A percentile compares a stretch with the other conserved stretches of the same genome.
phyloP scores from a whole-genome alignment of 2,797 vertebrate species.

The Clamator glandarius region DNA sequence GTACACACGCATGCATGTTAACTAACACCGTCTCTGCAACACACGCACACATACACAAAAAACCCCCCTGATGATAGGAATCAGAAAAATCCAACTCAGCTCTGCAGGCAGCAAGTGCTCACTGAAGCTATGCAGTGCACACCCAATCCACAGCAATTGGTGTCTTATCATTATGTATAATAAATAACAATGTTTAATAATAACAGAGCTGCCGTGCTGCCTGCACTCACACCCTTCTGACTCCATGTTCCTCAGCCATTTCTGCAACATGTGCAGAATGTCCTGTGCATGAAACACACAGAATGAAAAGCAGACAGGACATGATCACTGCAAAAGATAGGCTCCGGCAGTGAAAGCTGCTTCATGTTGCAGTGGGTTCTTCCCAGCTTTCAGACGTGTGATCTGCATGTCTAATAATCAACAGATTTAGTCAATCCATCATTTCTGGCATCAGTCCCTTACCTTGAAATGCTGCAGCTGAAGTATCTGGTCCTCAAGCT shows the following conservation, averaged over 20 bases:
- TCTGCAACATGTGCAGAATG: background rate
- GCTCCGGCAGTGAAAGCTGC: conserved; percentile 5
- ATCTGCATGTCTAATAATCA: conserved; percentile 74
- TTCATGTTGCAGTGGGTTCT: conserved; percentile 62
- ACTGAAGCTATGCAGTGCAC: conserved; percentile 47
- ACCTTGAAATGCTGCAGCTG: conserved; percentile 98
- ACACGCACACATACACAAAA: background rate
- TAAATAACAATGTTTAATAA: conserved; percentile 15
- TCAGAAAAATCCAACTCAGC: background rate
- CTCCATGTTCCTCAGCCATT: background rate
- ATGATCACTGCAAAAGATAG: conserved; percentile 41
- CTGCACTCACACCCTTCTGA: background rate
- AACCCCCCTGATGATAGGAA: background rate
- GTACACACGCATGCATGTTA: background rate
- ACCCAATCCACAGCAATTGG: conserved; percentile 2
- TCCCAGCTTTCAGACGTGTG: conserved; percentile 64
- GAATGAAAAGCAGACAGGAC: conserved; percentile 48
- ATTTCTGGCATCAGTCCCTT: conserved; percentile 66
- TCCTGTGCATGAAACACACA: conserved; percentile 23
- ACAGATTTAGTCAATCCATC: conserved; percentile 44
- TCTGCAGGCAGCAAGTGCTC: conserved; percentile 41
- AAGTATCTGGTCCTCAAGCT: conserved; percentile 95
- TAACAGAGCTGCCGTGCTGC: background rate
- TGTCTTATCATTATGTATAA: conserved; percentile 26
- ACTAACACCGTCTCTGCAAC: background rate